A percentile compares a stretch with the other conserved stretches of the same genome.
Evolutionary conservation across 2,113 vertebrate genomes (phyloP).

Genomic region (Lophochroa leadbeateri): DNA sequence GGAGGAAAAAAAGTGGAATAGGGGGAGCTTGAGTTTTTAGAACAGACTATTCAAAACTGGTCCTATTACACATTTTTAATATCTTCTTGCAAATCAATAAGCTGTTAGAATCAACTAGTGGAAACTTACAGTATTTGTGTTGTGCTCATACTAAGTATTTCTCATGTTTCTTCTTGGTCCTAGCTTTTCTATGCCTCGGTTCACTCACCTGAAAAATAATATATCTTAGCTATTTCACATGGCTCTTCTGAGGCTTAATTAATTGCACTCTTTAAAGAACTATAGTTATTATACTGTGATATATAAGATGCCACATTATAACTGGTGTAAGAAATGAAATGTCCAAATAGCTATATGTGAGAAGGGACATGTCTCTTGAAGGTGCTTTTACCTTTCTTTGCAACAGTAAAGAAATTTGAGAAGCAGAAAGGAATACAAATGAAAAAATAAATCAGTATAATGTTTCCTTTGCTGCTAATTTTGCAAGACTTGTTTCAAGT

Average conservation of each 20-base stretch:
- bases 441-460: not conserved
- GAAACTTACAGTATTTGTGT: not conserved
- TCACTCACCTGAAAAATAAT: not conserved
- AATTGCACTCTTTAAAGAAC: not conserved
- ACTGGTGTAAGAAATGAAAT: not conserved
- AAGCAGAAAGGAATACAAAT: not conserved
- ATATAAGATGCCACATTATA: not conserved
- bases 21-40: rapidly evolving
- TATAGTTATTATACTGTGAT: not conserved
- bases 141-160: not conserved
- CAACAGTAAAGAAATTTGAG: not conserved
- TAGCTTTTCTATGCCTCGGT: not conserved
- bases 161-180: not conserved
- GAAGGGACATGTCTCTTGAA: not conserved
- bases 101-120: not conserved
- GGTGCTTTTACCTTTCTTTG: not conserved
- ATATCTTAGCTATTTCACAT: not conserved
- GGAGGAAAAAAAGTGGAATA: not conserved
- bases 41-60: not conserved
- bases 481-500: not conserved
- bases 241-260: not conserved
- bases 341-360: not conserved
- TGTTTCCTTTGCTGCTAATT: not conserved
- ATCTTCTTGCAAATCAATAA: not conserved
- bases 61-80: not conserved